Percentiles rank a stretch among this genome's conserved stretches.
Evolutionary conservation across 2,113 vertebrate species (phyloP).

Genomic region (Rhea pennata): DNA sequence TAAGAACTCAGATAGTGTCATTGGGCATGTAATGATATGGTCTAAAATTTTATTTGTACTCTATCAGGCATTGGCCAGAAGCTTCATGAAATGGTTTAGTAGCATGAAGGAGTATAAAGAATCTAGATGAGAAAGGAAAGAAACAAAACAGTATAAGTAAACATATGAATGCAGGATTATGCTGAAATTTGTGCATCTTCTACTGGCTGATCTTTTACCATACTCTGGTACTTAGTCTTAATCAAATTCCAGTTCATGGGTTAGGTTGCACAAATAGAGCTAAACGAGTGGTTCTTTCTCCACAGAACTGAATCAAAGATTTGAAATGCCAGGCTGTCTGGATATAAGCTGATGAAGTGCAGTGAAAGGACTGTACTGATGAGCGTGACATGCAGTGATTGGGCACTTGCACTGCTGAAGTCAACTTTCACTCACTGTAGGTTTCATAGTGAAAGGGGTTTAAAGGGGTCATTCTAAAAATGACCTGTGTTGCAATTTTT

Average conservation of each 20-base stretch:
- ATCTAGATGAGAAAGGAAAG: not conserved
- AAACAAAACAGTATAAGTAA: not conserved
- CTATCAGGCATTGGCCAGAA: not conserved
- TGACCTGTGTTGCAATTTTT: not conserved
- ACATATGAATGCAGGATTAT: not conserved
- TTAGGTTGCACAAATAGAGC: not conserved
- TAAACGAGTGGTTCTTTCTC: not conserved
- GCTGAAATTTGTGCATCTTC: not conserved
- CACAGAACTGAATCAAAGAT: not conserved
- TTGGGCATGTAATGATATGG: not conserved
- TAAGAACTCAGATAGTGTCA: slow-evolving; percentile 65
- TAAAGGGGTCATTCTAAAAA: not conserved
- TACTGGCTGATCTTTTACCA: not conserved
- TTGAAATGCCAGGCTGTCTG: not conserved
- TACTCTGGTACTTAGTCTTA: not conserved
- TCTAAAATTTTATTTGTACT: not conserved
- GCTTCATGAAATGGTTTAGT: not conserved
- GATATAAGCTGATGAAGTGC: not conserved
- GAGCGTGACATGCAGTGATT: not conserved
- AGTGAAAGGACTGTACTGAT: not conserved
- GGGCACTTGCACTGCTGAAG: not conserved
- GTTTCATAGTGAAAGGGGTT: not conserved
- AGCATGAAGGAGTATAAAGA: not conserved
- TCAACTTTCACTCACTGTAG: not conserved
- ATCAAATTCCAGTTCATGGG: not conserved